These are phyloP conservation scores for Volucella zonaria DNA, from an alignment of 2,888 invertebrate genomes.

Conservation along the genomic window DNA sequence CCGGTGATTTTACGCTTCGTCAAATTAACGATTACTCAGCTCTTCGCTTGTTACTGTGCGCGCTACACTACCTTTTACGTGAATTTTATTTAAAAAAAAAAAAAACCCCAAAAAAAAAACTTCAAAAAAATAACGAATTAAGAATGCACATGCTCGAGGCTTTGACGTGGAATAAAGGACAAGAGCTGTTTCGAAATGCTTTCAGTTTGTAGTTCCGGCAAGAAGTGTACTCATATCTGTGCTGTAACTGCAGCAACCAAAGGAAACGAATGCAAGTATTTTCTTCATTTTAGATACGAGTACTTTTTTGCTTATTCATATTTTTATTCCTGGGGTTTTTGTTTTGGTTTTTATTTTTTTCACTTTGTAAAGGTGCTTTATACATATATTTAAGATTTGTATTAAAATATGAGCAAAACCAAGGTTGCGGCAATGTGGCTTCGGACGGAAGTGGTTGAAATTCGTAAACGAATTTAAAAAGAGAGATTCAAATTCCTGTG, in stretches of 20 bases:
- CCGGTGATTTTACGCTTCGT: slow-evolving; percentile 41
- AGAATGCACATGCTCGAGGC: slow-evolving; percentile 43
- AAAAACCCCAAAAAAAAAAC: too few relatives aligned
- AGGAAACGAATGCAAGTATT: slow-evolving; percentile 8
- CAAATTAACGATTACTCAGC: slow-evolving; percentile 47
- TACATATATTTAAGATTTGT: too few relatives aligned
- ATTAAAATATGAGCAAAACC: too few relatives aligned
- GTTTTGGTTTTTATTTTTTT: too few relatives aligned
- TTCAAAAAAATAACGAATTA: slow-evolving; percentile 2
- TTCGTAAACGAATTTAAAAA: too few relatives aligned
- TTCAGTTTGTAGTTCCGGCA: slow-evolving; percentile 38
- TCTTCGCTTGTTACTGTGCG: not conserved
- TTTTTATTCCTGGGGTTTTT: too few relatives aligned
- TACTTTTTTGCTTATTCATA: too few relatives aligned
- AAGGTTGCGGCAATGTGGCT: too few relatives aligned
- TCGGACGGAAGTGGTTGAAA: too few relatives aligned
- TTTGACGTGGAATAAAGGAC: slow-evolving; percentile 35
- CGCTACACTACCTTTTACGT: not conserved
- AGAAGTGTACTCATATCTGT: slow-evolving; percentile 6
- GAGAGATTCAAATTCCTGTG: too few relatives aligned
- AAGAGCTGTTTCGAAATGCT: slow-evolving; percentile 29
- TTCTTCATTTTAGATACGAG: too few relatives aligned
- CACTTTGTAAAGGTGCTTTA: too few relatives aligned
- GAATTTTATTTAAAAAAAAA: slow-evolving; percentile 4
- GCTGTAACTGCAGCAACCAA: slow-evolving; percentile 8